Evolutionary conservation across 2,113 vertebrate species (phyloP), one percentile per base, ranked within the genome.

Genomic region (Aldabrachelys gigantea): DNA sequence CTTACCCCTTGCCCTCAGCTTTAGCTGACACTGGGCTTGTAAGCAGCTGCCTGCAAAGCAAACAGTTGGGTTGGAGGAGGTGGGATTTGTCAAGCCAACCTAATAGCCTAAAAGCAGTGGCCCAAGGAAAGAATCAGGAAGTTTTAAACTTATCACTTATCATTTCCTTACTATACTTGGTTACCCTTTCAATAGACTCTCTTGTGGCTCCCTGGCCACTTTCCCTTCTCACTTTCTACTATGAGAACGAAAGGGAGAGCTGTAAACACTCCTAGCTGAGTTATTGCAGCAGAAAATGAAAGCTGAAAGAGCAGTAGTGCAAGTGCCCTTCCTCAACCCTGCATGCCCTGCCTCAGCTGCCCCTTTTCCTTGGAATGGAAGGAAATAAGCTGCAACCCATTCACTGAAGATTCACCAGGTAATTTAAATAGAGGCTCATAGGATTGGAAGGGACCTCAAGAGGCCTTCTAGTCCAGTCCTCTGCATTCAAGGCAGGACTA

Each of bases 391-490:
- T 57, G 50, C 83, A 93, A n/a, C 35, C 50, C 12, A 59, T n/a
- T 38, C 47, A 80, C 35, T 90, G 86, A 75, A 96, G n/a, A 92
- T 16, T 44, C 75, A 44, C 50, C 50, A 81, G 49, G 88, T 54
- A 62, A 59, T 44, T 2, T 44, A 50, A 88, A 84, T 27, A 16
- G 57, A 62, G 24, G 25, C 27, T 6, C 57, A 31, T 3, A 62
- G 57, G 27, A 62, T 5, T 62, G 57, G 29, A 62, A 62, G 57
- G 57, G 57, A 29, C 27, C 3, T 29, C 57, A 31, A 31, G 12
- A 62, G 27, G 27, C 12, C 57, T 29, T 62, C 25, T 62, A 27
- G 56, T 57, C 56, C 56, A 57, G 24, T 27, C 9, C 10, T 25
- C 56, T 57, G 24, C 25, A 57, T 10, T 27, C 56, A 27, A 25